A percentile compares a stretch with the other conserved stretches of the same genome.
Evolutionary conservation across 53 echinoderm and acorn worm species (phyloP).

Genomic region (Crossaster papposus): DNA sequence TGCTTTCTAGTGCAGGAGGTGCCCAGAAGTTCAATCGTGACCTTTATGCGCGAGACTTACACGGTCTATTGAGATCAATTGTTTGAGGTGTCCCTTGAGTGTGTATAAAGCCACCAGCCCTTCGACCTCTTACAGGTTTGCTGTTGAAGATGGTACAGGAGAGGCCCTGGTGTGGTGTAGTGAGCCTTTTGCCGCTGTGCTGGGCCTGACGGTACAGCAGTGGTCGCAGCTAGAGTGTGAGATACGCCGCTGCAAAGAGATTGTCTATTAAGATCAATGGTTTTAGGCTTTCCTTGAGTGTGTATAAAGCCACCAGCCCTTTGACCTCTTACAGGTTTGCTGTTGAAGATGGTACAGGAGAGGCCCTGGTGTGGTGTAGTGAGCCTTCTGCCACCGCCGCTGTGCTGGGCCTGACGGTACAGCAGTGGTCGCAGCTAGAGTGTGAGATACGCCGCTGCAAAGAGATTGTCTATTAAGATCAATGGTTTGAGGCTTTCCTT

Average conservation of each 20-base stretch:
- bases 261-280: too few relatives aligned
- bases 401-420: constrained; percentile 23
- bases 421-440: constrained; percentile 23
- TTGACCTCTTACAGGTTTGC: constrained; percentile 17
- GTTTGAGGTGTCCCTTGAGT: neutral
- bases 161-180: constrained; percentile 59
- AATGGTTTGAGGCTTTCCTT: neutral
- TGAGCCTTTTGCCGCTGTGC: neutral
- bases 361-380: constrained; percentile 57
- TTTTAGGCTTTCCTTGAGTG: neutral
- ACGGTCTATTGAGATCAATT: too few relatives aligned
- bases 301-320: neutral
- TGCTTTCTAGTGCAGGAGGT: too few relatives aligned
- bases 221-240: constrained; percentile 30
- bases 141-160: constrained; percentile 51
- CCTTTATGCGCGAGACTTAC: too few relatives aligned
- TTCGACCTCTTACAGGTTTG: constrained; percentile 18
- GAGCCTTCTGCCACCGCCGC: neutral
- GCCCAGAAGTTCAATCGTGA: too few relatives aligned
- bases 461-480: too few relatives aligned
- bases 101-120: neutral
- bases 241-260: constrained; percentile 14
- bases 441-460: constrained; percentile 5
- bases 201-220: constrained; percentile 6
- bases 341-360: constrained; percentile 55